Evolutionary conservation across 2,113 vertebrate species (phyloP).

Genomic region (Rafetus swinhoei): DNA sequence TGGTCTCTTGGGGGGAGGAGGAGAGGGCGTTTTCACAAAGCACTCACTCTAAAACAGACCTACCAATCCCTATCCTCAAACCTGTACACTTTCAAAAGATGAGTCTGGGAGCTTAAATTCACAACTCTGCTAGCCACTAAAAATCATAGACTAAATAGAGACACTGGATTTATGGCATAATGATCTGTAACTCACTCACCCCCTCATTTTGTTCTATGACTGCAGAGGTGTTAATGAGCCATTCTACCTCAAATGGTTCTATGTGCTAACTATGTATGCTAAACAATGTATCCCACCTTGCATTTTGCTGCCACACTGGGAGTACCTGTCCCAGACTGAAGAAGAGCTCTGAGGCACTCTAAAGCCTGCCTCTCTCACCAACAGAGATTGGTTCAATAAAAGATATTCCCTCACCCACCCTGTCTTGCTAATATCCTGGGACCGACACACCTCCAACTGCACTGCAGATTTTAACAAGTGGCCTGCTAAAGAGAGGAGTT

Average conservation of each 20-base stretch:
- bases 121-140: not conserved
- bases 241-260: not conserved
- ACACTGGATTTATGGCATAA: not conserved
- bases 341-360: not conserved
- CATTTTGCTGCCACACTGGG: not conserved
- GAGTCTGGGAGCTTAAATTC: not conserved
- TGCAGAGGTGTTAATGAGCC: not conserved
- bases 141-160: not conserved
- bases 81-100: not conserved
- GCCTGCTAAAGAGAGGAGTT: not conserved
- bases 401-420: not conserved
- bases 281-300: not conserved
- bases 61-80: not conserved
- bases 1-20: not conserved
- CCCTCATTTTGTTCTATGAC: not conserved
- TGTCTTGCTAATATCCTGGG: not conserved
- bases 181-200: not conserved
- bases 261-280: not conserved
- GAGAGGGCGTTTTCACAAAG: not conserved
- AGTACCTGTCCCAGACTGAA: not conserved
- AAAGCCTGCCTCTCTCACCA: not conserved
- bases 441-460: not conserved
- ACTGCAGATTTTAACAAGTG: not conserved
- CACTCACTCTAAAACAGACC: not conserved
- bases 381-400: not conserved